Base-by-base conservation (phyloP, 2,888 invertebrate species). In the Corbicula japonica region DNA sequence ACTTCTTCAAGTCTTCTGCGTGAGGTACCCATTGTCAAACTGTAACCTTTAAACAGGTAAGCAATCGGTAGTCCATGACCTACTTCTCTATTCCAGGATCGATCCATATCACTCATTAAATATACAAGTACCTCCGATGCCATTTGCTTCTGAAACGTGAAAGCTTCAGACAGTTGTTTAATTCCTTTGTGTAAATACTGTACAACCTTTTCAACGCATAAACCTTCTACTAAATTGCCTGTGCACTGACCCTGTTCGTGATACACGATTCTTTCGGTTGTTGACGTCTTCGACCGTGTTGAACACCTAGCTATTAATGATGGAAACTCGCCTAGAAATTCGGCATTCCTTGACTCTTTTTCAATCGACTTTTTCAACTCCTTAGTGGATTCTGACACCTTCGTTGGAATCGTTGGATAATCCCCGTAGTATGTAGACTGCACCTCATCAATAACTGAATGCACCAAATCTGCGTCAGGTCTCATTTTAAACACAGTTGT, bases 381-480 rank as follows among this genome's bases (percentile, higher is more conserved):
- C n/a, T 4, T 56, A 15, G 18, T n/a, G 1, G 5, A 4, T 2
- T 56, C 32, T 3, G 56, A 56, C 6, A 34, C 2, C 32, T 56
- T 56, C 30, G 56, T 56, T 2, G 56, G 56, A 28, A 12, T 56
- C 5, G 5, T 8, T 8, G 32, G 56, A 32, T n/a, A 56, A 21
- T 56, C 56, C 5, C 34, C n/a, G 32, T 34, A 56, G 56, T 56
- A 56, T 2, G 30, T 28, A 32, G 23, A 5, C 30, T 56, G 6
- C n/a, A 18, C 30, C 56, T 56, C 56, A 21, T 56, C 56, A 56
- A 56, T n/a, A 32, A 56, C 32, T 28, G 30, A 30, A 10, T 4
- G 4, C 12, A 32, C 4, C 5, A 56, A 32, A 3, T 56, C n/a
- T 30, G 23, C 18, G n/a, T 56, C 30, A 8, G 15, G 34, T 56